Base-by-base conservation (phyloP, 2,113 vertebrate genomes). In the Trichechus manatus region DNA sequence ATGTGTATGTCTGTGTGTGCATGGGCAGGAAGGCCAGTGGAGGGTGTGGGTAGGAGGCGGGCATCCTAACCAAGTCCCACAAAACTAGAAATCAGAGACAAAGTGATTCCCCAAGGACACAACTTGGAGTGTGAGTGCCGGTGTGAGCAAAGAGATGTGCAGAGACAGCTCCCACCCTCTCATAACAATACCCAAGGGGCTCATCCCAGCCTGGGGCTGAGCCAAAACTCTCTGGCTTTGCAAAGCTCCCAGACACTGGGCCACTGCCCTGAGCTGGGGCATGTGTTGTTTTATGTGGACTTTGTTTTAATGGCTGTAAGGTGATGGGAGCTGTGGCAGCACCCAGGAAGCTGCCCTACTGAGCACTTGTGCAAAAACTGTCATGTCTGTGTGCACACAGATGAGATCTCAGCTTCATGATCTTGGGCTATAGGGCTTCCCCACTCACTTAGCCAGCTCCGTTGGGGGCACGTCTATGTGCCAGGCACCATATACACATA, bases 21-120 rank as follows among this genome's bases (percentile, higher is more conserved):
- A 44, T 72, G 96, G 0, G 33, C 93, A 94, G 74, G 17, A 94
- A 80, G 97, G 56, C 42, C 78, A 91, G 85, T 47, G 82, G 75
- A 4, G 9, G 44, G 74, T 36, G 23, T 2, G 29, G 94, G 89
- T 33, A 86, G 89, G 68, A 70, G 61, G 23, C 4, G 31, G 53
- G 27, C 25, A 5, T 8, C 31, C 61, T 72, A 42, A 78, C 29
- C 17, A 63, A 36, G 53, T 39, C 22, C 59, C 11, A 13, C 27
- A 42, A 59, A 61, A 44, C 63, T 63, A 29, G 85, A 56, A 72
- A n/a, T 70, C 63, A 36, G 19, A 39, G n/a, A 93, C 7, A 23
- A 75, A n/a, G 8, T 9, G 75, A 42, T 17, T 53, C 50, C 56
- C 90, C 50, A 94, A 91, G 93, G 25, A 63, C 61, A 5, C 1